Conservation (phyloP, 64 coral and sea anemone genomes). For the Montipora sp. region DNA sequence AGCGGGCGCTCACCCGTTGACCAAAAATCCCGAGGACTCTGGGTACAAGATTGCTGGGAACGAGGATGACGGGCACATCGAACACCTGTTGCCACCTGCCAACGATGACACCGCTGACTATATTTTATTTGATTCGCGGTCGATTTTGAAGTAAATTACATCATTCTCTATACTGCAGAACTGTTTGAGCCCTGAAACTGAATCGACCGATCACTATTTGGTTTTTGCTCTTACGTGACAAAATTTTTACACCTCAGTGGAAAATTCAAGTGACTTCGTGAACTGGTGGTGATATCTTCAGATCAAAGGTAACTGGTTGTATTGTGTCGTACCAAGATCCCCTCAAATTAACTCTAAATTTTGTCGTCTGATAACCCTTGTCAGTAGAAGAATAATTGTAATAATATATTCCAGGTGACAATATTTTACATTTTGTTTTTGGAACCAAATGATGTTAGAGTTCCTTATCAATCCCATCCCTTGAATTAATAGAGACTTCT, state of each 20-base stretch:
- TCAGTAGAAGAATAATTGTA: background rate
- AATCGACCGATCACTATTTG: background rate
- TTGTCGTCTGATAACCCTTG: background rate
- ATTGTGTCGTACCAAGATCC: background rate
- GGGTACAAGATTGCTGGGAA: too few species aligned
- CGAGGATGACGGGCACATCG: too few species aligned
- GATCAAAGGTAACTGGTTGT: background rate
- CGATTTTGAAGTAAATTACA: conserved; percentile 1
- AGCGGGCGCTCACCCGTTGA: too few species aligned
- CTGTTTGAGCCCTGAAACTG: background rate
- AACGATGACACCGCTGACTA: background rate
- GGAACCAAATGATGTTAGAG: background rate
- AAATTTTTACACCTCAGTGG: background rate
- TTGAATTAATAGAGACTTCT: too few species aligned
- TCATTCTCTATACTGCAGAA: conserved; percentile 36
- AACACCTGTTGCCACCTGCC: conserved; percentile 23
- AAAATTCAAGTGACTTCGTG: background rate
- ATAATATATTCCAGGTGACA: conserved; percentile 1
- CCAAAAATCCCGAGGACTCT: too few species aligned
- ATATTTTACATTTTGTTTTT: background rate
- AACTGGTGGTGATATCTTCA: background rate
- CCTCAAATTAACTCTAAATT: background rate
- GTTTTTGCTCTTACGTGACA: background rate
- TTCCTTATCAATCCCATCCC: background rate
- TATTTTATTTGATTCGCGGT: background rate